Percentiles rank a stretch among this genome's conserved stretches.
Evolutionary conservation across 64 coral and sea anemone species (phyloP).

Genomic region (Catalaphyllia jardinei): DNA sequence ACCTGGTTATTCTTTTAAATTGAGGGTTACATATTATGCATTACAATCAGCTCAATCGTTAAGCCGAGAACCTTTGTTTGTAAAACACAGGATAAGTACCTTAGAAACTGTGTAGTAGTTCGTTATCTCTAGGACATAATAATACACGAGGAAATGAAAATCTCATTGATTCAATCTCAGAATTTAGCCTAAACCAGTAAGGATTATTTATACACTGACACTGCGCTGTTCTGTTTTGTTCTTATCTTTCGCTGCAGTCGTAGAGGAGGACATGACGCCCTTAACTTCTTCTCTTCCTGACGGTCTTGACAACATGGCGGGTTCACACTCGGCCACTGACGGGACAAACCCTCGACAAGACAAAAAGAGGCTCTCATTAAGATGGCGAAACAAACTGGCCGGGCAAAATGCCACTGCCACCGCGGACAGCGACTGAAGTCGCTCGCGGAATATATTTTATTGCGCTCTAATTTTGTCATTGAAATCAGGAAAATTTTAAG

Average conservation of each 20-base stretch:
- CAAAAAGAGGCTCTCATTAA: slow-evolving; percentile 60
- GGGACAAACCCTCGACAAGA: slow-evolving; percentile 52
- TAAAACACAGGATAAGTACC: no score
- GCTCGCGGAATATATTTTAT: background rate
- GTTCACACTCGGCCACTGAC: slow-evolving; percentile 32
- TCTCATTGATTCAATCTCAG: no score
- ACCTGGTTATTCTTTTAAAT: no score
- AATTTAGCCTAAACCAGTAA: no score
- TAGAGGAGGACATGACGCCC: slow-evolving; percentile 36
- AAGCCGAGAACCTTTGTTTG: no score
- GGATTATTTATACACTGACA: no score
- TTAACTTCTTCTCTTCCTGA: slow-evolving; percentile 82
- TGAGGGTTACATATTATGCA: no score
- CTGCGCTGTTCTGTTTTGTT: no score
- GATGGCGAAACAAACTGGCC: slow-evolving; percentile 72
- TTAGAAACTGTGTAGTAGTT: no score
- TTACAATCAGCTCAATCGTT: no score
- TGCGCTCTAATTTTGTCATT: background rate
- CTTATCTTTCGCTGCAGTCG: slow-evolving; percentile 15
- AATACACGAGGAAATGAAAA: no score
- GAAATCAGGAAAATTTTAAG: background rate
- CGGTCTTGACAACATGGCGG: slow-evolving; percentile 65
- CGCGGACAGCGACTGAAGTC: slow-evolving; percentile 29
- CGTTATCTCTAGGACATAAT: no score
- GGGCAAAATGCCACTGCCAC: background rate